Evolutionary conservation across 2,797 vertebrate genomes (phyloP).

Genomic region (Sardinella longiceps): DNA sequence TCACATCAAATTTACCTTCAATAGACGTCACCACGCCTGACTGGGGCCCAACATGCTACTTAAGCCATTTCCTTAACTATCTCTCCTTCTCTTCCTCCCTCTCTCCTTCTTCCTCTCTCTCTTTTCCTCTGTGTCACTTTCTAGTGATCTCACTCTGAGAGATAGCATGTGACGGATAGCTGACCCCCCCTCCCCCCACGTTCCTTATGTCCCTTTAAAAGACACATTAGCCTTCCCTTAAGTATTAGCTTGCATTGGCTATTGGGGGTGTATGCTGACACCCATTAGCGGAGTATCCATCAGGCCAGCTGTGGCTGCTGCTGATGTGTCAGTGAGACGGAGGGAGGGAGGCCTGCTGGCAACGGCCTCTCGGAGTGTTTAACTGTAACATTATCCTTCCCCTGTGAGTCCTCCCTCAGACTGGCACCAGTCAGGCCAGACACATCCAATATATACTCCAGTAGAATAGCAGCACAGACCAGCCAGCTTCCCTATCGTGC

Average conservation of each 20-base stretch:
- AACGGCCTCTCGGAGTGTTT: constrained; percentile 76
- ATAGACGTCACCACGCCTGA: constrained; percentile 49
- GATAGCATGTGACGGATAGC: constrained; percentile 55
- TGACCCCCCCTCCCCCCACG: constrained; percentile 57
- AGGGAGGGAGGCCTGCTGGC: constrained; percentile 78
- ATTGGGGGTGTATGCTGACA: constrained; percentile 43
- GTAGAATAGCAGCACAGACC: constrained; percentile 68
- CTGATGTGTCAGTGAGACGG: constrained; percentile 58
- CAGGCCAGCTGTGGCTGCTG: constrained; percentile 26
- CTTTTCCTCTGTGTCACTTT: background rate
- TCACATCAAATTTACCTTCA: constrained; percentile 58
- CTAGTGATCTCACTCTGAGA: constrained; percentile 21
- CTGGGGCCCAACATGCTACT: constrained; percentile 40
- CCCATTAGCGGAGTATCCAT: constrained; percentile 74
- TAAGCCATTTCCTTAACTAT: constrained; percentile 54
- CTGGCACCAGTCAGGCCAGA: constrained; percentile 67
- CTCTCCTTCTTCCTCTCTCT: background rate
- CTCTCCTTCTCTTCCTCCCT: background rate
- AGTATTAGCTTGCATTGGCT: constrained; percentile 55
- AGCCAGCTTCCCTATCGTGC: constrained; percentile 44
- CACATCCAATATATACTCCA: constrained; percentile 73
- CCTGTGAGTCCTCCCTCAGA: constrained; percentile 67
- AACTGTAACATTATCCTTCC: constrained; percentile 78
- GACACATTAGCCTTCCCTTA: constrained; percentile 73
- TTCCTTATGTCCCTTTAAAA: constrained; percentile 72